Evolutionary conservation across 2,113 vertebrate genomes (phyloP), one percentile per base, ranked within the genome.

Genomic region (Melierax canorus): DNA sequence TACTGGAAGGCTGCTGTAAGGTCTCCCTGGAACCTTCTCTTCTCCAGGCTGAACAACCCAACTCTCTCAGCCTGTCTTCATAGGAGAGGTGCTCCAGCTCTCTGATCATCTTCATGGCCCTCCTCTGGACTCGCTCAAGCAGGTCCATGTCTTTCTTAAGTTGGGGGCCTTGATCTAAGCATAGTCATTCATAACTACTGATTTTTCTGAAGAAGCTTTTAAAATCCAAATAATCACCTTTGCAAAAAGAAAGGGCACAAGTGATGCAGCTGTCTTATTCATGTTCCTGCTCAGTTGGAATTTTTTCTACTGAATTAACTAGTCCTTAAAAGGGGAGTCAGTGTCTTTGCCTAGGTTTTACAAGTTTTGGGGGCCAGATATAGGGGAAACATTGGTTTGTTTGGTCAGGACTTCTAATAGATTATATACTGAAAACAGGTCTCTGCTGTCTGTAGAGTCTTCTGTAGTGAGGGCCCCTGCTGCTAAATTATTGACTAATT

Each of bases 171-270:
- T 53, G 26, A 53, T 53, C 19, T 39, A 55, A 32, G 6, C 23
- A 1, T 76, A 74, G 46, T 84, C 26, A 20, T 50, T 94, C 29
- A 17, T 66, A 91, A 27, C 29, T 84, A 74, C 8, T 38, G 38
- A 55, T 59, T 88, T 91, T 93, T 92, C 66, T 78, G 53, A 68
- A 85, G 46, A 90, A 48, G 27, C 26, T 90, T 94, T 91, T 62
- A 83, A 95, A 88, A 48, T 72, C 23, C 19, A 62, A 38, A 32
- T 58, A 53, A 46, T 74, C 8, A 53, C 50, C 48, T 69, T 75
- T 76, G 32, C 63, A 76, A 20, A 92, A 78, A 23, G 46, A 77
- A 81, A 69, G 24, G n/a, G 24, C 39, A 24, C 22, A 48, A 64
- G 39, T 75, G 56, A 50, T n/a, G 55, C 15, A 64, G 8, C 30